A percentile compares a stretch with the other conserved stretches of the same genome.
These are phyloP conservation scores for Limnodromus scolopaceus DNA, from an alignment of 2,797 vertebrate species.

Conservation along the genomic window DNA sequence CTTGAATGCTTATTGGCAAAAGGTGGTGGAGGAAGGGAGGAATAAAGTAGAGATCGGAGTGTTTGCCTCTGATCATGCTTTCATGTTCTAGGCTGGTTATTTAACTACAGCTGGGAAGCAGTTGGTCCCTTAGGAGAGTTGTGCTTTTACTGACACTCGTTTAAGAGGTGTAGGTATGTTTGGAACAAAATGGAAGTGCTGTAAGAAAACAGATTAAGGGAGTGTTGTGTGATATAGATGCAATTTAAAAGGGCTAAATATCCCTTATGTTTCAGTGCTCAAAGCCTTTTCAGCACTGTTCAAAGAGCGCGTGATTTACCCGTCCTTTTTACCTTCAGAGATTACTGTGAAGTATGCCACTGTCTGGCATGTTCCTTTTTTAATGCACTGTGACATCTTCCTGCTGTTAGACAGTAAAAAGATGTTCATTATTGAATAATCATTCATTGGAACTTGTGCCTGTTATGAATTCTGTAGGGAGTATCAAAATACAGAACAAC, in stretches of 20 bases:
- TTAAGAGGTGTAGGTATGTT: neutral
- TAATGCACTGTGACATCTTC: neutral
- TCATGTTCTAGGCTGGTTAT: neutral
- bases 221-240: neutral
- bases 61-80: neutral
- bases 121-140: neutral
- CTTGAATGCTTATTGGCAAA: neutral
- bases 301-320: neutral
- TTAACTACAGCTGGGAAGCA: neutral
- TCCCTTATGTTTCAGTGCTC: neutral
- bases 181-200: neutral
- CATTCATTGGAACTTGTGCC: neutral
- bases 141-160: neutral
- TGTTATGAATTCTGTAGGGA: neutral
- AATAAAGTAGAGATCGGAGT: neutral
- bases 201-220: neutral
- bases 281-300: neutral
- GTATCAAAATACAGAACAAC: neutral
- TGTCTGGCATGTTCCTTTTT: neutral
- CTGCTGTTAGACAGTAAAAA: neutral
- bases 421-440: neutral
- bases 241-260: neutral
- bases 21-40: neutral
- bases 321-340: neutral
- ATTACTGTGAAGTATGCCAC: neutral